phyloP scores from a whole-genome alignment of 2,888 invertebrate species.

The Tipula vernalis region DNA sequence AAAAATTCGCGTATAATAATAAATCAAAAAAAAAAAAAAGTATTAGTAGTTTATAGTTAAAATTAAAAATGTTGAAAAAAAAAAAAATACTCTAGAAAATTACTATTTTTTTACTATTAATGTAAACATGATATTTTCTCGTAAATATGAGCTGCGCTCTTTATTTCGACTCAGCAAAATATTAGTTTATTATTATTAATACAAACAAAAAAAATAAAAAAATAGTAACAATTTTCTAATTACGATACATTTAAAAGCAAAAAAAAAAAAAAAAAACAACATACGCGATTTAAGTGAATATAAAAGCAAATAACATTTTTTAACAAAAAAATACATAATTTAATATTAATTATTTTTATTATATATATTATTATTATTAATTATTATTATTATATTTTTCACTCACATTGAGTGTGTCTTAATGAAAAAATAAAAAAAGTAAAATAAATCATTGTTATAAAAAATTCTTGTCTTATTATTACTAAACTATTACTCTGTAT shows the following conservation, averaged over 20 bases:
- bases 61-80: conserved; percentile 12
- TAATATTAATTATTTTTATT: background rate
- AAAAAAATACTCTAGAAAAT: conserved; percentile 17
- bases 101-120: conserved; percentile 17
- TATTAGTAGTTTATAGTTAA: conserved; percentile 12
- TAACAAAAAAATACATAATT: background rate
- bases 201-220: background rate
- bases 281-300: background rate
- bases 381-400: conserved; percentile 17
- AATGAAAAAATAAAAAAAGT: conserved; percentile 9
- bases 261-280: background rate
- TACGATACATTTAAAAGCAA: background rate
- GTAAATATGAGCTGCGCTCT: background rate
- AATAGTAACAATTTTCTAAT: background rate
- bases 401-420: conserved; percentile 24
- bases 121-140: background rate
- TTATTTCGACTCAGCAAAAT: background rate
- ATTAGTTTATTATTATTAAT: background rate
- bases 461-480: background rate
- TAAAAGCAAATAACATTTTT: conserved; percentile 9
- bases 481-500: background rate
- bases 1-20: background rate
- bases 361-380: background rate
- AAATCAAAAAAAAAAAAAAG: conserved; percentile 13
- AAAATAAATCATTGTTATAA: background rate